A percentile compares a stretch with the other conserved stretches of the same genome.
Conservation (phyloP, 2,888 invertebrate species). For the Selenia dentaria region DNA sequence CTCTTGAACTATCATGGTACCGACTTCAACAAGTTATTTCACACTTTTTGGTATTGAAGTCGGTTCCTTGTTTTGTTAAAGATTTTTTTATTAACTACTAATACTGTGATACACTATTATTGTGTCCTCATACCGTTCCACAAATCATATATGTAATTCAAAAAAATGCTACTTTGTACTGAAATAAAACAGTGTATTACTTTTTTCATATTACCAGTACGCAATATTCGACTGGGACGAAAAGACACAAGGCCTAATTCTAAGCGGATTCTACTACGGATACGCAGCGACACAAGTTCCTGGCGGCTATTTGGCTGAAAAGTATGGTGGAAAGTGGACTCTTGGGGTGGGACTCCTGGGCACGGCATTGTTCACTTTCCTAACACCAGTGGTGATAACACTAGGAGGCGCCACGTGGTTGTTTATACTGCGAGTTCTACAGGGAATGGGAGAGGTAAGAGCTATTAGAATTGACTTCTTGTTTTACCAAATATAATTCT, state of each 20-base stretch:
- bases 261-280: slow-evolving; percentile 94
- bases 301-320: slow-evolving; percentile 92
- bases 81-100: too few relatives aligned
- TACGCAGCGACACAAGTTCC: slow-evolving; percentile 93
- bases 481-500: too few relatives aligned
- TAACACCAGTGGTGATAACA: slow-evolving; percentile 90
- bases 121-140: too few relatives aligned
- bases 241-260: slow-evolving; percentile 88
- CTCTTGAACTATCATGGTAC: not conserved
- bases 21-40: not conserved
- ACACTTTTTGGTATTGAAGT: too few relatives aligned
- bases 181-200: not conserved
- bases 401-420: slow-evolving; percentile 79
- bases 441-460: slow-evolving; percentile 91
- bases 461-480: too few relatives aligned
- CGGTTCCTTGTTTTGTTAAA: too few relatives aligned
- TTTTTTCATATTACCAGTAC: slow-evolving; percentile 50
- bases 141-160: too few relatives aligned
- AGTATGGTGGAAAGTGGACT: slow-evolving; percentile 93
- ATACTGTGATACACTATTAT: not conserved
- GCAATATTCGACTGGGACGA: slow-evolving; percentile 87
- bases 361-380: slow-evolving; percentile 91
- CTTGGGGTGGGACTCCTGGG: slow-evolving; percentile 92
- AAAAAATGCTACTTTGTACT: too few relatives aligned
- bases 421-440: slow-evolving; percentile 86